Evolutionary conservation across 2,797 vertebrate genomes (phyloP).

Genomic region (Esox masquinongy): DNA sequence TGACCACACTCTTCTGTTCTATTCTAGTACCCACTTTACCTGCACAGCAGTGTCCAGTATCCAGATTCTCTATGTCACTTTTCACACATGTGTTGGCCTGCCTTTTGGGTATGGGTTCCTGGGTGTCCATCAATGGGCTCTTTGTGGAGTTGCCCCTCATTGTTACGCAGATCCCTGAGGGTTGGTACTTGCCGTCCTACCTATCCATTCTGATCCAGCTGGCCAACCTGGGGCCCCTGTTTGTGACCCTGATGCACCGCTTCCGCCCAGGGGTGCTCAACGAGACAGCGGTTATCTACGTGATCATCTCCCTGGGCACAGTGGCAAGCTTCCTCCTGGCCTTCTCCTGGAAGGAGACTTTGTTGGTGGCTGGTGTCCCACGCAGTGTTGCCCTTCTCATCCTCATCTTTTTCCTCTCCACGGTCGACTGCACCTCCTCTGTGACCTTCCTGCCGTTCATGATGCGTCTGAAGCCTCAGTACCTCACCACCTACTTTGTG

Average conservation of each 20-base stretch:
- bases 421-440: slow-evolving; percentile 76
- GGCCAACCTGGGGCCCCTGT: slow-evolving; percentile 72
- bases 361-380: slow-evolving; percentile 49
- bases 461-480: slow-evolving; percentile 60
- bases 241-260: slow-evolving; percentile 64
- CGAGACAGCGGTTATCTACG: slow-evolving; percentile 60
- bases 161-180: slow-evolving; percentile 65
- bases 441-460: slow-evolving; percentile 78
- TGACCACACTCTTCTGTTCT: background rate
- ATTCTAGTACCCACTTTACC: slow-evolving; percentile 8
- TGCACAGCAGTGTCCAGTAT: background rate
- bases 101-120: slow-evolving; percentile 72
- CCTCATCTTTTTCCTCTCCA: slow-evolving; percentile 69
- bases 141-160: slow-evolving; percentile 76
- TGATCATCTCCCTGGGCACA: slow-evolving; percentile 63
- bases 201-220: slow-evolving; percentile 73
- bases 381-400: slow-evolving; percentile 64
- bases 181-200: slow-evolving; percentile 75
- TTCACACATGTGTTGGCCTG: slow-evolving; percentile 62
- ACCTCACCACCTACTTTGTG: slow-evolving; percentile 69
- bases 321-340: slow-evolving; percentile 66
- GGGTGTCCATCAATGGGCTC: slow-evolving; percentile 75
- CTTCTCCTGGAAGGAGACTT: slow-evolving; percentile 67
- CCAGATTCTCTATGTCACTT: slow-evolving; percentile 47
- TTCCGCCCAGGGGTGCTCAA: slow-evolving; percentile 54